Evolutionary conservation across 2,113 vertebrate species (phyloP), one percentile per base, ranked within the genome.

Genomic region (Oreochromis tanganicae): DNA sequence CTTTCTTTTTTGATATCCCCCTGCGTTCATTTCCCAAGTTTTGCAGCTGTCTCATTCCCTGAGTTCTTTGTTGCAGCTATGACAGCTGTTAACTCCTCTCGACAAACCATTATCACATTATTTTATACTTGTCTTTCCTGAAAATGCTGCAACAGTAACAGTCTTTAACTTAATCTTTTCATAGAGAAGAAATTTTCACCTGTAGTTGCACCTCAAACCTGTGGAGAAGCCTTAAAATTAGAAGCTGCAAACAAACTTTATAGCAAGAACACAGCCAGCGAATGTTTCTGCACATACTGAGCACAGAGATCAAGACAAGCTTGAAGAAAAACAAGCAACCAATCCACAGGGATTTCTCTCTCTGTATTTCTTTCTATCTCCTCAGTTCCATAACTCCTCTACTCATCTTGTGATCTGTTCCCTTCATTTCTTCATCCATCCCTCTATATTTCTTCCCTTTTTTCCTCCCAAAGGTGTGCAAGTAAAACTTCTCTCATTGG

Each of bases 271-370:
- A 81, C 32, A 54, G 61, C 24, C 48, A 21, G 73, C 6, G 0
- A 84, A 84, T 43, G 27, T 52, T 85, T 85, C 87, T 75, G 52
- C 83, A n/a, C 43, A 57, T 16, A 63, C 59, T 36, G 52, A 88
- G 50, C 57, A 38, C 43, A 84, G 56, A 88, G 66, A 91, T 91
- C 86, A 92, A 92, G 84, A 85, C 32, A 3, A 55, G 55, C 24
- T 56, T 36, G 4, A 63, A 84, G 86, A 19, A 78, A 92, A 87
- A 91, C 54, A 84, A 86, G 88, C 55, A 85, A 56, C 50, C 19
- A 5, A 46, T 88, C 86, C 87, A 73, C 54, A 46, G 89, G 86
- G 91, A 91, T 21, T 43, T 36, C 36, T 63, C 73, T 78, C 43
- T 50, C 24, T 46, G 13, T 29, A 73, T 4, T 73, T 73, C 68